phyloP scores from a whole-genome alignment of 2,797 vertebrate genomes.

The Microchirus variegatus region DNA sequence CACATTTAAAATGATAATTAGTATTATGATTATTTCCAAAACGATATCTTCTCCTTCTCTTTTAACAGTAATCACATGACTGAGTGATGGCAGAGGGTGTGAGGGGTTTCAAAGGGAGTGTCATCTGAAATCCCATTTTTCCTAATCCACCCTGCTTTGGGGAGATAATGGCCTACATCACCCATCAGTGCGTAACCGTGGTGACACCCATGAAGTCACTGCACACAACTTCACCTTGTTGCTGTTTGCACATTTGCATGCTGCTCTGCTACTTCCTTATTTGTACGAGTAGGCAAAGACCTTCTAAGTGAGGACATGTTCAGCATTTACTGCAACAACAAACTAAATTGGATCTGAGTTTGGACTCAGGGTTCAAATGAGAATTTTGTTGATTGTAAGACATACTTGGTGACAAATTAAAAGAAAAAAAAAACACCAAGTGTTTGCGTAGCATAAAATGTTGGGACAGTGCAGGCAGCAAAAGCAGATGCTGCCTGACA shows the following conservation, averaged over 20 bases:
- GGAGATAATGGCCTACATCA: conserved; percentile 76
- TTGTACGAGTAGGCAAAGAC: background rate
- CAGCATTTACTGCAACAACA: background rate
- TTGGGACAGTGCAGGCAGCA: no score
- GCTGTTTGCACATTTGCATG: conserved; percentile 24
- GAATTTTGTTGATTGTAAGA: background rate
- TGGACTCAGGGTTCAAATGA: background rate
- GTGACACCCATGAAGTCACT: conserved; percentile 54
- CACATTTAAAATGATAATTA: conserved; percentile 61
- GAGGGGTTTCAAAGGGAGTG: conserved; percentile 49
- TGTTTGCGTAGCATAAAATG: background rate
- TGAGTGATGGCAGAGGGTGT: conserved; percentile 61
- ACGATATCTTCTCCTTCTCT: conserved; percentile 51
- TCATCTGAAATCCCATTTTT: conserved; percentile 78
- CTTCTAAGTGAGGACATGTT: background rate
- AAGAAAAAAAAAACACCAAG: background rate
- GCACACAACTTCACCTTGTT: conserved; percentile 43
- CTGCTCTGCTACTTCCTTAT: background rate
- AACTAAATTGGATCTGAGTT: background rate
- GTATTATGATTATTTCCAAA: conserved; percentile 82
- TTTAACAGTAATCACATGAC: conserved; percentile 82
- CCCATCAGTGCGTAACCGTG: conserved; percentile 75
- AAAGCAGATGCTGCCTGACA: no score
- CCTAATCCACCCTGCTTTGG: conserved; percentile 76
- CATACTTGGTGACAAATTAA: no score